Evolutionary conservation across 2,797 vertebrate genomes (phyloP).

Genomic region (Okamejei kenojei): DNA sequence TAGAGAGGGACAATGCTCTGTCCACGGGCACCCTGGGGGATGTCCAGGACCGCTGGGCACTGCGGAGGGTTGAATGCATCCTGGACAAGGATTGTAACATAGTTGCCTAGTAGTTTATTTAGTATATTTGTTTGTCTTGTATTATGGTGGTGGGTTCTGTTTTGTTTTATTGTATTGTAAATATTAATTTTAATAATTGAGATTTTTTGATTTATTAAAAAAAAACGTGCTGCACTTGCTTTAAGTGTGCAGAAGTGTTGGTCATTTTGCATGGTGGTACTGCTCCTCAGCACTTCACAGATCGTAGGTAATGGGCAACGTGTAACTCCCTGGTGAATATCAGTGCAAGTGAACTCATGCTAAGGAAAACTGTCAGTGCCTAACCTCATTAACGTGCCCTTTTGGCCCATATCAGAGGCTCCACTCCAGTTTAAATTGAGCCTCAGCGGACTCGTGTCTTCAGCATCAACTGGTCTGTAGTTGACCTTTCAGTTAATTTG

Average conservation of each 20-base stretch:
- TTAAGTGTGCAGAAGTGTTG: neutral
- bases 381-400: neutral
- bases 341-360: neutral
- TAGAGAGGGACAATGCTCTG: no score
- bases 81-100: no score
- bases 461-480: neutral
- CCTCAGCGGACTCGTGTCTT: neutral
- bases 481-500: constrained; percentile 3
- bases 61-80: no score
- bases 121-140: no score
- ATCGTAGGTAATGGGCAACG: neutral
- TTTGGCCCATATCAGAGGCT: neutral
- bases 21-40: no score
- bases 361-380: neutral
- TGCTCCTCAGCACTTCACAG: neutral
- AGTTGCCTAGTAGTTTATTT: no score
- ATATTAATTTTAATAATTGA: no score
- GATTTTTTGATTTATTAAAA: no score
- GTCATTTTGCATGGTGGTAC: neutral
- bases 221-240: neutral
- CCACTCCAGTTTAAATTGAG: neutral
- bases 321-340: neutral
- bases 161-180: no score
- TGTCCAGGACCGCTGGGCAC: no score
- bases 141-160: no score